A percentile compares a stretch with the other conserved stretches of the same genome.
phyloP scores from a whole-genome alignment of 1,140 invertebrate species.

The Nasonia vitripennis region DNA sequence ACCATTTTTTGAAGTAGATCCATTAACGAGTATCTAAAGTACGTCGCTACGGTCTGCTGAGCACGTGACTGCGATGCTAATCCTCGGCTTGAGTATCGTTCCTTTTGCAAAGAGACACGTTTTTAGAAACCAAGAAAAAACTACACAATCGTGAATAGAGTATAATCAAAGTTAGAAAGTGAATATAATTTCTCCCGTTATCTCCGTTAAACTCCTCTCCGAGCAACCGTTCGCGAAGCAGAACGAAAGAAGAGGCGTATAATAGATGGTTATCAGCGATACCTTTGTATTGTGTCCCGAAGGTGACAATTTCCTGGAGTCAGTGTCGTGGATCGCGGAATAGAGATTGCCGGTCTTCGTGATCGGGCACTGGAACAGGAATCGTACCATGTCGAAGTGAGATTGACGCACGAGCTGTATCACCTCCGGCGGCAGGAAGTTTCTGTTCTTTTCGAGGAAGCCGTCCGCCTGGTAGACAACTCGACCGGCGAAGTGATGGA shows the following conservation, averaged over 20 bases:
- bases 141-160: neutral
- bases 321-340: conserved; percentile 76
- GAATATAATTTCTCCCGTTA: neutral
- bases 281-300: conserved; percentile 70
- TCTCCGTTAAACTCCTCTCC: neutral
- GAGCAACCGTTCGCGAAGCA: neutral
- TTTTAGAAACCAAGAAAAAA: neutral
- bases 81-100: conserved; percentile 78
- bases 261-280: conserved; percentile 42
- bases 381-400: conserved; percentile 82
- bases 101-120: conserved; percentile 60
- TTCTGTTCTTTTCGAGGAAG: conserved; percentile 90
- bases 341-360: conserved; percentile 88
- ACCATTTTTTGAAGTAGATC: conserved; percentile 91
- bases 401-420: conserved; percentile 86
- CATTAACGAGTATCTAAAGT: conserved; percentile 90
- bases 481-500: conserved; percentile 85
- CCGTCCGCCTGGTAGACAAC: conserved; percentile 87
- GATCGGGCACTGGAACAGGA: conserved; percentile 87
- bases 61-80: conserved; percentile 87
- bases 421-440: conserved; percentile 87
- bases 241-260: neutral
- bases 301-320: conserved; percentile 69
- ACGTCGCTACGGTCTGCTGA: conserved; percentile 89
- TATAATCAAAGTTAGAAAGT: conserved; percentile 3